A percentile compares a stretch with the other conserved stretches of the same genome.
These are phyloP conservation scores for Neuroscelio doddi DNA, from an alignment of 2,888 invertebrate species.

Conservation along the genomic window DNA sequence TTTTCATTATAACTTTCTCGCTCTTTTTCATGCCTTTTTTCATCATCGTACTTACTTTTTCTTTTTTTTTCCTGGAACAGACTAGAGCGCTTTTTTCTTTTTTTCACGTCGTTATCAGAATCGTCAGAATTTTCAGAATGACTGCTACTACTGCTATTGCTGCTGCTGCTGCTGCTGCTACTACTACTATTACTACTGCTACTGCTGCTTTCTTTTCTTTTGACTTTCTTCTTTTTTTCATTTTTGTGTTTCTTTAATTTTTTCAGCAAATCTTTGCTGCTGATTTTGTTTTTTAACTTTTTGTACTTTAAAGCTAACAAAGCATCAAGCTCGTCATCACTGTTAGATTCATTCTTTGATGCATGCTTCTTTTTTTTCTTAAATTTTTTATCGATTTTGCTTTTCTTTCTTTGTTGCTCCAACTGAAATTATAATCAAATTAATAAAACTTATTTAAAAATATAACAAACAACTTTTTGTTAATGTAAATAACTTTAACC, in stretches of 20 bases:
- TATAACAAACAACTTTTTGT: slow-evolving; percentile 7
- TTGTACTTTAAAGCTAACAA: slow-evolving; percentile 82
- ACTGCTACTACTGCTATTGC: slow-evolving; percentile 22
- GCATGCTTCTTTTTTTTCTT: slow-evolving; percentile 67
- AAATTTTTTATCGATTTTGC: slow-evolving; percentile 56
- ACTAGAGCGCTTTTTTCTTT: slow-evolving; percentile 28
- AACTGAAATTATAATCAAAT: slow-evolving; percentile 62
- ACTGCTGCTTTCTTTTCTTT: slow-evolving; percentile 19
- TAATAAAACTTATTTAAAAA: slow-evolving; percentile 9
- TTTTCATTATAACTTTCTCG: slow-evolving; percentile 6
- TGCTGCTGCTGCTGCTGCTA: slow-evolving; percentile 37
- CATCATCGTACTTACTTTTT: slow-evolving; percentile 25
- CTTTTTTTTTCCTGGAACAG: slow-evolving; percentile 22
- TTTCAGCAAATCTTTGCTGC: slow-evolving; percentile 69
- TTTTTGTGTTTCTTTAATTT: slow-evolving; percentile 61
- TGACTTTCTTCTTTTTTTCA: slow-evolving; percentile 33
- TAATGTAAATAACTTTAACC: slow-evolving; percentile 75
- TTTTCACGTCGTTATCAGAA: slow-evolving; percentile 28
- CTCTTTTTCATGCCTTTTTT: slow-evolving; percentile 18
- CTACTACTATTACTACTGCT: slow-evolving; percentile 34
- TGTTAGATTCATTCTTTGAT: slow-evolving; percentile 65
- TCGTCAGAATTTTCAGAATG: slow-evolving; percentile 48
- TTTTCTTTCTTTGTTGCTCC: slow-evolving; percentile 73
- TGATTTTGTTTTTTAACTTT: slow-evolving; percentile 76
- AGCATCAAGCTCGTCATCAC: slow-evolving; percentile 76